phyloP scores from a whole-genome alignment of 2,797 vertebrate genomes.

The Argya squamiceps region DNA sequence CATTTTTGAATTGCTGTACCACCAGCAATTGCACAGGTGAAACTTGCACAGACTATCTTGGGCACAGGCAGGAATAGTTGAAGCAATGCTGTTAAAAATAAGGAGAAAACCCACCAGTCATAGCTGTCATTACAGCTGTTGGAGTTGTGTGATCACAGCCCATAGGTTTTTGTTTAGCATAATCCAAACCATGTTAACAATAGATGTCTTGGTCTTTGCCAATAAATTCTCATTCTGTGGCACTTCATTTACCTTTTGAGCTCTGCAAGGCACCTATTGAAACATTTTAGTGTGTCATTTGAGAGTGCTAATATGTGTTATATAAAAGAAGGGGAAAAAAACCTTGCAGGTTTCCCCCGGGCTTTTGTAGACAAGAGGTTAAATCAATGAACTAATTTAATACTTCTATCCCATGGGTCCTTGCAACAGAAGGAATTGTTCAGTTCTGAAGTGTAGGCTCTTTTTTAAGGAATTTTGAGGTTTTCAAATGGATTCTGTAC shows the following conservation, averaged over 20 bases:
- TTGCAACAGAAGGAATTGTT: background rate
- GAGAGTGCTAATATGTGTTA: background rate
- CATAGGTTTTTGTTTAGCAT: background rate
- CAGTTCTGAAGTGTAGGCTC: background rate
- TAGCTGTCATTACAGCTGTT: background rate
- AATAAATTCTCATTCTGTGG: background rate
- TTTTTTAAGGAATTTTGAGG: background rate
- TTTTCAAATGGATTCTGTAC: background rate
- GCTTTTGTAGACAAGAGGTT: background rate
- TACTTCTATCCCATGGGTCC: background rate
- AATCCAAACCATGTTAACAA: background rate
- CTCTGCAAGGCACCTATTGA: background rate
- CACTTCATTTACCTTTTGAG: background rate
- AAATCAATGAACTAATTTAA: background rate
- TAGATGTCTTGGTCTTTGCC: background rate
- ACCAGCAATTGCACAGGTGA: background rate
- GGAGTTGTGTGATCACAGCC: background rate
- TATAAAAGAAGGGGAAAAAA: background rate
- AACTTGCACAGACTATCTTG: background rate
- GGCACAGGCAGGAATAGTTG: background rate
- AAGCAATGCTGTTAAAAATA: background rate
- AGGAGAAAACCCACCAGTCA: background rate
- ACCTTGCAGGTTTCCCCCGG: background rate
- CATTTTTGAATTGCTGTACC: background rate
- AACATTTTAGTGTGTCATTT: background rate